Evolutionary conservation across 1,140 invertebrate species (phyloP).

Genomic region (Trypoxylus dichotomus): DNA sequence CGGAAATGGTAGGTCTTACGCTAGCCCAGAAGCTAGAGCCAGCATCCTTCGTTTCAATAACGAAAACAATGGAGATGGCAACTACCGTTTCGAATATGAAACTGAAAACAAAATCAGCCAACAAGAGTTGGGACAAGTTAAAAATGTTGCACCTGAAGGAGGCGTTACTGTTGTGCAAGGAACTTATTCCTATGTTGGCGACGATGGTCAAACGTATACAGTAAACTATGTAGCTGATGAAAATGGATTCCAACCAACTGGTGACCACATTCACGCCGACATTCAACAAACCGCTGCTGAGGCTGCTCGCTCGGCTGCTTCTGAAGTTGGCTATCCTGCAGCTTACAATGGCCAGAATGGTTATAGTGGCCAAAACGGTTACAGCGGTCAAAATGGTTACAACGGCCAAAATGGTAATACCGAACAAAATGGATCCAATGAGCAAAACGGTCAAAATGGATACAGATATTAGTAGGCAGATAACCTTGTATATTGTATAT

Average conservation of each 20-base stretch:
- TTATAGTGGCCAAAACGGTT: not conserved
- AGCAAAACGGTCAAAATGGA: not conserved
- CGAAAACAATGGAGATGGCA: slow-evolving; percentile 58
- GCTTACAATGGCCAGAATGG: not conserved
- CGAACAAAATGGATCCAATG: not conserved
- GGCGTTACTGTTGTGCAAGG: slow-evolving; percentile 56
- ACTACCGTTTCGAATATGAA: slow-evolving; percentile 57
- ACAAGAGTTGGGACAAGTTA: not conserved
- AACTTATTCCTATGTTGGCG: slow-evolving; percentile 65
- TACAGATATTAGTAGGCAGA: not conserved
- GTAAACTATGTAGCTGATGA: slow-evolving; percentile 65
- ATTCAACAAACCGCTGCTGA: not conserved
- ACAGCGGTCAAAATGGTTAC: not conserved
- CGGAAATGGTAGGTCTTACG: not conserved
- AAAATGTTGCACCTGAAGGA: slow-evolving; percentile 5
- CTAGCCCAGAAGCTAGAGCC: not conserved
- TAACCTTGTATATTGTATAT: not conserved
- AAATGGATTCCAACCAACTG: slow-evolving; percentile 46
- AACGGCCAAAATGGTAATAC: not conserved
- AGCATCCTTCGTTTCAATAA: slow-evolving; percentile 56
- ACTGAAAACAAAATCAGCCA: slow-evolving; percentile 58
- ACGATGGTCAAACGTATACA: slow-evolving; percentile 64
- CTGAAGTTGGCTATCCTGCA: not conserved
- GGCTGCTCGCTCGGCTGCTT: not conserved
- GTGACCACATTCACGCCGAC: slow-evolving; percentile 32